Evolutionary conservation across 2,888 invertebrate genomes (phyloP).

Genomic region (Macrosoma leucophasiata): DNA sequence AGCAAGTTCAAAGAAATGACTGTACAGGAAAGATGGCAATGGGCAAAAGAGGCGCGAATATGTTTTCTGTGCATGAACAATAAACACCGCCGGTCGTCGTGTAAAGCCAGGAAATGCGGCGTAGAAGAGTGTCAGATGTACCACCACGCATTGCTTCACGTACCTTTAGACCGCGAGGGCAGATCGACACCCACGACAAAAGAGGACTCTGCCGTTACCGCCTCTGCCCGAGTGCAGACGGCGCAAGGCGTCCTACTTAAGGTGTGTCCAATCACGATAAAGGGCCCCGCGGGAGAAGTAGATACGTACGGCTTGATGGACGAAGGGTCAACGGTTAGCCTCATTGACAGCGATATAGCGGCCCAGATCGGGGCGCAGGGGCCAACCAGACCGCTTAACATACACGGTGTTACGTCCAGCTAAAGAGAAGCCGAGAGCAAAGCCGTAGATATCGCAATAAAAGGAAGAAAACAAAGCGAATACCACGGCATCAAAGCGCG

Average conservation of each 20-base stretch:
- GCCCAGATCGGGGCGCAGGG: constrained; percentile 2
- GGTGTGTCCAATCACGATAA: constrained; percentile 6
- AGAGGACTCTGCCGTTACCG: neutral
- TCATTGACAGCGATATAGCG: constrained; percentile 3
- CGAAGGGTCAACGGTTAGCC: constrained; percentile 2
- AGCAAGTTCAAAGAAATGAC: neutral
- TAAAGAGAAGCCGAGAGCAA: neutral
- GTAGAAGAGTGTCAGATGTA: constrained; percentile 5
- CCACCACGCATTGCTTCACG: constrained; percentile 12
- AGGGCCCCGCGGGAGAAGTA: neutral
- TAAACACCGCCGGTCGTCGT: constrained; percentile 1
- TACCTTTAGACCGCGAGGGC: no score
- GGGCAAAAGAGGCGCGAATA: constrained; percentile 1
- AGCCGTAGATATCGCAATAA: neutral
- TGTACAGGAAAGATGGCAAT: constrained; percentile 8
- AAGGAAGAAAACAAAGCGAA: neutral
- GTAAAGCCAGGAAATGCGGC: constrained; percentile 8
- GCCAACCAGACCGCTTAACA: neutral
- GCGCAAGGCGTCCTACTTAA: constrained; percentile 7
- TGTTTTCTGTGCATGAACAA: constrained; percentile 13
- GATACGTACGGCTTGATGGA: constrained; percentile 2
- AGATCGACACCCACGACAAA: neutral
- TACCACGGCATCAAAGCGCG: neutral
- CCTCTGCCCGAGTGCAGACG: neutral
- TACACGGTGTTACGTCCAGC: neutral